These are phyloP conservation scores for Tetragonula carbonaria DNA, from an alignment of 2,888 invertebrate species.

Conservation along the genomic window DNA sequence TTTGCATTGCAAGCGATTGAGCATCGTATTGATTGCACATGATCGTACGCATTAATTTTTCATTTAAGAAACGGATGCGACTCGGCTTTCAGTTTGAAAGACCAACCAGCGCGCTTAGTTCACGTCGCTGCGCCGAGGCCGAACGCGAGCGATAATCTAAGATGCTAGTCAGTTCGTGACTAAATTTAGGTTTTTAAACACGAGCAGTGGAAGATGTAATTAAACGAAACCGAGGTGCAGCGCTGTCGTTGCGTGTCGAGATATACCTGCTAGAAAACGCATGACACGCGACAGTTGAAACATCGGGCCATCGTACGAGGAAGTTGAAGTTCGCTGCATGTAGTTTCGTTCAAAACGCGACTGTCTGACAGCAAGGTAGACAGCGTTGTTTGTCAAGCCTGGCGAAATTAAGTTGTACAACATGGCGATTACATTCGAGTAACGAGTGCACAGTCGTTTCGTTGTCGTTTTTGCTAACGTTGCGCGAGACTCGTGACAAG, in stretches of 20 bases:
- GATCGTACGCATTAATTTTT: background rate
- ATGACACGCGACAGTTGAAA: constrained; percentile 19
- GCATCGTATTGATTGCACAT: background rate
- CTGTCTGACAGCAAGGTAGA: constrained; percentile 21
- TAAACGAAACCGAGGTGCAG: constrained; percentile 24
- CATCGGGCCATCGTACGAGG: background rate
- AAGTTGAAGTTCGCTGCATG: background rate
- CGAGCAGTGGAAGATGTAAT: constrained; percentile 42
- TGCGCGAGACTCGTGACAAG: background rate
- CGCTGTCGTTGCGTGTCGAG: constrained; percentile 14
- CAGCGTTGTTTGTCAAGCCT: constrained; percentile 43
- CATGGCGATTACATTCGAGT: constrained; percentile 61
- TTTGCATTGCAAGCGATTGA: background rate
- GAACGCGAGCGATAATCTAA: constrained; percentile 9
- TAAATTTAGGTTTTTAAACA: constrained; percentile 47
- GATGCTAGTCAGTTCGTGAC: constrained; percentile 35
- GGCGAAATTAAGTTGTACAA: constrained; percentile 43
- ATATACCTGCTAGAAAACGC: constrained; percentile 28
- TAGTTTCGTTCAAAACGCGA: background rate
- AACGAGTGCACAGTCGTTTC: constrained; percentile 48
- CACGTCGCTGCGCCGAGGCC: background rate
- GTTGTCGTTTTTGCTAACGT: constrained; percentile 40
- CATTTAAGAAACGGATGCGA: no score
- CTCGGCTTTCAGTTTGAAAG: no score
- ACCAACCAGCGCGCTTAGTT: no score